Base-by-base conservation (phyloP, 92 coral and sea anemone species). In the Micromussa lordhowensis region DNA sequence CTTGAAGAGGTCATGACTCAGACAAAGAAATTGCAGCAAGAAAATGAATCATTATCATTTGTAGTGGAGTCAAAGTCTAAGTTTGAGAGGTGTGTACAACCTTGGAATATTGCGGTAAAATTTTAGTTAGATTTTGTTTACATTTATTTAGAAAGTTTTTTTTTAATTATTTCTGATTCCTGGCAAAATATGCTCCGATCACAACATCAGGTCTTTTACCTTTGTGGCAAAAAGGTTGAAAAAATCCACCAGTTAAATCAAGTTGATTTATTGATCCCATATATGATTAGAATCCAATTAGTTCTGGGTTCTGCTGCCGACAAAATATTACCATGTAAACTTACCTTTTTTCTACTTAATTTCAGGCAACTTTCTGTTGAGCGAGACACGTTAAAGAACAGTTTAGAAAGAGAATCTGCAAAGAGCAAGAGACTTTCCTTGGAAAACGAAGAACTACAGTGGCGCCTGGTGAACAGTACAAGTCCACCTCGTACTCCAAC, bases 381-480 rank as follows among this genome's bases (percentile, higher is more conserved):
- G 63, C 98, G 96, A 40, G 99, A 97, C 86, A 89, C 93, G n/a
- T 92, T 97, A 44, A 93, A 88, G 57, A 93, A 80, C 86, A 96
- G 90, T 55, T 95, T 97, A 66, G 98, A 97, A 61, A 92, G 93
- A 70, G 99, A 97, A 54, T 87, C 95, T 59, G 93, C 92, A 72
- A 94, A 93, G 78, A 92, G 92, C 28, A 97, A 97, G 77, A 93
- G 99, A 21, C 96, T 97, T 80, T 97, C 99, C 0, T 85, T 96
- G 77, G 98, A 97, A 79, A 97, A 97, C 19, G 99, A 97, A 74
- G 99, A 97, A 69, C 78, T 97, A 11, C 96, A 96, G 70, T 97
- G 99, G 99, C 96, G 98, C 13, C 90, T 97, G 31, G 87, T 84
- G 66, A 90, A 95, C 61, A 86, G 85, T n/a, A 81, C 98, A 48